Base-by-base conservation (phyloP, 1,140 invertebrate genomes). In the Brachionus paranguensis region DNA sequence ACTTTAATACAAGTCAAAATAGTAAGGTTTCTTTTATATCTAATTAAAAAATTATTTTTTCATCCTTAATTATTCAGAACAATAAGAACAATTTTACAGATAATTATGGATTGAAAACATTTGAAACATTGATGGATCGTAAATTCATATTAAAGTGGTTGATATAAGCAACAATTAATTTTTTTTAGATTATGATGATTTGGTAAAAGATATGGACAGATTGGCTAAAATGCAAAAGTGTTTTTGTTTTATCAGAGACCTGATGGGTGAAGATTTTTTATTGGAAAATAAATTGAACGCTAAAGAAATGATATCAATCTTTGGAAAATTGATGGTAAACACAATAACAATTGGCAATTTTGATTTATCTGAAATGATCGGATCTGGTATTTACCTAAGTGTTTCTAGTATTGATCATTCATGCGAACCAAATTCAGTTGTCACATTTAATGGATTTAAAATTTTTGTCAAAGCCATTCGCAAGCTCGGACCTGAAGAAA, bases 311-410 rank as follows among this genome's bases (percentile, higher is more conserved):
- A 81, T 81, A 20, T 81, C 78, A 17, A 24, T 24, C 2, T 81
- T 81, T 64, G 78, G 78, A 3, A 60, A 68, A 64, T n/a, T 81
- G 27, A 47, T 81, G 8, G 11, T 81, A 0, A 81, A 81, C 17
- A 24, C 20, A 7, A 33, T 81, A 11, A 17, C 33, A 24, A 64
- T 81, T 37, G 29, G 78, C 20, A 81, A 64, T 68, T 60, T 29
- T 20, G 78, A 81, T 60, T 64, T 81, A 20, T 81, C 78, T 41
- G 53, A 81, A 68, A 20, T 53, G 33, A 60, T 81, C 11, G 78
- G 78, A 45, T 64, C 78, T 64, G 78, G 78, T 47, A 17, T 81
- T 17, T 81, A 81, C 41, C 60, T 81, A 14, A 81, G 78, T 37
- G 53, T 17, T 12, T 41, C 78, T 27, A 37, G n/a, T 43, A n/a